Evolutionary conservation across 2,888 invertebrate genomes (phyloP).

Genomic region (Notocelia uddmanniana): DNA sequence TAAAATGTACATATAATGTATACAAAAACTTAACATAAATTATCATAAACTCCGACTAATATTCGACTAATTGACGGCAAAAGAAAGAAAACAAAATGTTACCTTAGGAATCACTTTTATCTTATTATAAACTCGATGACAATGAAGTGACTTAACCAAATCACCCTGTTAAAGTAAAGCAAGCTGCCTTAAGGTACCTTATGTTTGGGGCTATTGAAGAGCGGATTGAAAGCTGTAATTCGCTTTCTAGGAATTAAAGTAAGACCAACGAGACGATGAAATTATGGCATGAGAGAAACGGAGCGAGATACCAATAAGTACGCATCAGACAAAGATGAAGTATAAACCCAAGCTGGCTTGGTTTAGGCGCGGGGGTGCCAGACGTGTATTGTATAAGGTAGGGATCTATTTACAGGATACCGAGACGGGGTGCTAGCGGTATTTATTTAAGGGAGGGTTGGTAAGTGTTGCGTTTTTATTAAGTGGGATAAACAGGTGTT

Average conservation of each 20-base stretch:
- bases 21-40: too few species aligned
- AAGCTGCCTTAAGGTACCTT: conserved; percentile 28
- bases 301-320: too few species aligned
- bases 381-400: conserved; percentile 7
- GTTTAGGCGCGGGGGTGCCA: conserved; percentile 47
- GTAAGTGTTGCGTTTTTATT: conserved; percentile 14
- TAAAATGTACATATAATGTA: too few species aligned
- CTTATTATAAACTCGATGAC: background rate
- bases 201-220: conserved; percentile 34
- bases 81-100: too few species aligned
- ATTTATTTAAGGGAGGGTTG: conserved; percentile 3
- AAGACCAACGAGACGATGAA: too few species aligned
- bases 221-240: conserved; percentile 48
- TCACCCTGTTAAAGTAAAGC: conserved; percentile 8
- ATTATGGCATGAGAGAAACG: too few species aligned
- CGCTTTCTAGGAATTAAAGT: conserved; percentile 46
- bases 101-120: too few species aligned
- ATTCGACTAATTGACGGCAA: too few species aligned
- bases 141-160: conserved; percentile 16
- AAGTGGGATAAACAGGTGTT: conserved; percentile 14
- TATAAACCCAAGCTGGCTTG: too few species aligned
- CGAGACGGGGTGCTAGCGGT: background rate
- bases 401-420: conserved; percentile 5
- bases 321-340: too few species aligned
- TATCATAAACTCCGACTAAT: too few species aligned